phyloP scores from a whole-genome alignment of 2,113 vertebrate species.

The Mobula hypostoma region DNA sequence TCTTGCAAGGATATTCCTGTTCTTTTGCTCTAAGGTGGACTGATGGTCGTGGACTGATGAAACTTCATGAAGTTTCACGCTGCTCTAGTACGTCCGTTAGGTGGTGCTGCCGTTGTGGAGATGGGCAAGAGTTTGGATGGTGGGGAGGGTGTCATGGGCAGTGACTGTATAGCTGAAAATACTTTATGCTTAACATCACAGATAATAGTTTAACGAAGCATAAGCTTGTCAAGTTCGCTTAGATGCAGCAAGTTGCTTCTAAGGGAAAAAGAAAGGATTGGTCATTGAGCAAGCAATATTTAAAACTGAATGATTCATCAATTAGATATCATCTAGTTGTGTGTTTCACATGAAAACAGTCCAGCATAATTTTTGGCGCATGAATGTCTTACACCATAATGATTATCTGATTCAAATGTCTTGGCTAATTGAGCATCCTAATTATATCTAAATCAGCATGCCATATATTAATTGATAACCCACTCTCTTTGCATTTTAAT shows the following conservation, averaged over 20 bases:
- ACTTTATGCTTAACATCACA: background rate
- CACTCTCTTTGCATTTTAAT: background rate
- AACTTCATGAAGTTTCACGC: too few species aligned
- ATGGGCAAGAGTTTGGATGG: too few species aligned
- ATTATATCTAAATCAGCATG: background rate
- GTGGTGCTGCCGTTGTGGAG: too few species aligned
- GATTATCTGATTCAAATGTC: background rate
- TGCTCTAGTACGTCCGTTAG: too few species aligned
- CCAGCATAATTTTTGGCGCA: background rate
- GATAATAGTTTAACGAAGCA: background rate
- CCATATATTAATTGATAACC: background rate
- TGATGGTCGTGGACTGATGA: too few species aligned
- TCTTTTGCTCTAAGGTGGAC: too few species aligned
- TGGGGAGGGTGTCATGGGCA: too few species aligned
- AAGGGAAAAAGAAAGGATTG: background rate
- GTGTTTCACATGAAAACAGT: background rate
- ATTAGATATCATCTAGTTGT: background rate
- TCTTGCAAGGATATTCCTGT: too few species aligned
- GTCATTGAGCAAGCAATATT: background rate
- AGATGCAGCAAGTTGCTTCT: background rate
- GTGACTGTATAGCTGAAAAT: background rate
- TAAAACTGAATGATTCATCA: background rate
- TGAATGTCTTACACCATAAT: background rate
- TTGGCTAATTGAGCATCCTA: background rate
- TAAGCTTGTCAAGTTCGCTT: background rate